Conservation (phyloP, 2,797 vertebrate species). For the Lemur catta region DNA sequence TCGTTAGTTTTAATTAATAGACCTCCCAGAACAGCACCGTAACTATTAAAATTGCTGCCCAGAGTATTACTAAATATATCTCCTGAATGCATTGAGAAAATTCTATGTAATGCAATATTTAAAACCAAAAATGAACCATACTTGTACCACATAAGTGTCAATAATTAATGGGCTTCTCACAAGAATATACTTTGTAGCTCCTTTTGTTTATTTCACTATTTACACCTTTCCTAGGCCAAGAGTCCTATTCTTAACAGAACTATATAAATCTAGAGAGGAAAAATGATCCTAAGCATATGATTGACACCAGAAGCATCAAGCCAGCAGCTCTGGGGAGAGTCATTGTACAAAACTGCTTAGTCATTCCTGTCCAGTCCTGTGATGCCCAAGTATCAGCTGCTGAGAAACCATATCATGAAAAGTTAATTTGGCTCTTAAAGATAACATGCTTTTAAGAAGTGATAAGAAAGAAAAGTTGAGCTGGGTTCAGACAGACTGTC, state of each 20-base stretch:
- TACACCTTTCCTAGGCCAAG: conserved; percentile 80
- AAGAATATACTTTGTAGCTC: conserved; percentile 76
- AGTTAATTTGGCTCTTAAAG: conserved; percentile 76
- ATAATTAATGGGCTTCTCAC: conserved; percentile 80
- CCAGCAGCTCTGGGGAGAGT: conserved; percentile 71
- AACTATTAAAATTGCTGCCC: not conserved
- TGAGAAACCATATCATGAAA: conserved; percentile 77
- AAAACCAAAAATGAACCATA: conserved; percentile 71
- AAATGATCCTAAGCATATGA: conserved; percentile 72
- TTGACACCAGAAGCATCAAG: conserved; percentile 75
- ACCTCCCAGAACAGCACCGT: not conserved
- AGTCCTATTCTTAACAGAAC: conserved; percentile 71
- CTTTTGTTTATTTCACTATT: conserved; percentile 79
- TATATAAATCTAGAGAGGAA: conserved; percentile 67
- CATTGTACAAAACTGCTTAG: conserved; percentile 62
- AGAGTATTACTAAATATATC: not conserved
- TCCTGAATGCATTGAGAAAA: conserved; percentile 64
- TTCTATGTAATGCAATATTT: conserved; percentile 55
- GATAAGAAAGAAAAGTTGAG: conserved; percentile 79
- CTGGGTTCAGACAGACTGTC: conserved; percentile 78
- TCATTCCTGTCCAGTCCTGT: conserved; percentile 72
- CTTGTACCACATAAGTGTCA: conserved; percentile 74
- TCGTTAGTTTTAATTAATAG: not conserved
- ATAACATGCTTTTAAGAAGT: conserved; percentile 57
- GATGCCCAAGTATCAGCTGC: conserved; percentile 66